A percentile compares a stretch with the other conserved stretches of the same genome.
These are phyloP conservation scores for Setipinna tenuifilis DNA, from an alignment of 2,797 vertebrate species.

Conservation along the genomic window DNA sequence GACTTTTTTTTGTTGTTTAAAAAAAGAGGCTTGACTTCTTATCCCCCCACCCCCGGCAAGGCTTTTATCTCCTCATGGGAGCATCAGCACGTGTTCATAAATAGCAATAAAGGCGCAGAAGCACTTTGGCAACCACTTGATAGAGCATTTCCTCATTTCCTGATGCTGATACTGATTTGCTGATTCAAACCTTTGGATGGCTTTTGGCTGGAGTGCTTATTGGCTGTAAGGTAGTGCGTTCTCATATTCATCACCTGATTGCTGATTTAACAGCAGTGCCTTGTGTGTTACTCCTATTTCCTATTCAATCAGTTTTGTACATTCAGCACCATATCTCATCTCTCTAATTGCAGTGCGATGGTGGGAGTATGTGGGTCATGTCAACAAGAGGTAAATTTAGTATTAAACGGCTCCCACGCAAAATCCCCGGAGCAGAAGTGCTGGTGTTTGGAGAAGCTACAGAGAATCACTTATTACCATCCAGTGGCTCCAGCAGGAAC, in stretches of 20 bases:
- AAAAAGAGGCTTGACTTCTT: neutral
- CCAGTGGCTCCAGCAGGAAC: conserved; percentile 62
- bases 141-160: neutral
- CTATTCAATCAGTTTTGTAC: neutral
- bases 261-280: neutral
- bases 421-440: neutral
- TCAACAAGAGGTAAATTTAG: neutral
- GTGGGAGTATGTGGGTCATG: conserved; percentile 5
- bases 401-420: neutral
- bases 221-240: neutral
- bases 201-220: neutral
- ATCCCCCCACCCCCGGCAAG: neutral
- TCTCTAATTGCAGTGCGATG: neutral
- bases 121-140: neutral
- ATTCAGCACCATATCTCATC: neutral
- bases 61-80: neutral
- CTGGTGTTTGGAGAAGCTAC: conserved; percentile 4
- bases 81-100: neutral
- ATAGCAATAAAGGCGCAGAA: neutral
- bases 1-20: neutral
- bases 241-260: neutral
- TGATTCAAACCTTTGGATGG: neutral
- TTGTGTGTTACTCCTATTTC: neutral
- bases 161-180: neutral
- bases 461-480: conserved; percentile 60